Percentiles rank a stretch among this genome's conserved stretches.
Evolutionary conservation across 1,140 invertebrate species (phyloP).

Genomic region (Notospermus geniculatus): DNA sequence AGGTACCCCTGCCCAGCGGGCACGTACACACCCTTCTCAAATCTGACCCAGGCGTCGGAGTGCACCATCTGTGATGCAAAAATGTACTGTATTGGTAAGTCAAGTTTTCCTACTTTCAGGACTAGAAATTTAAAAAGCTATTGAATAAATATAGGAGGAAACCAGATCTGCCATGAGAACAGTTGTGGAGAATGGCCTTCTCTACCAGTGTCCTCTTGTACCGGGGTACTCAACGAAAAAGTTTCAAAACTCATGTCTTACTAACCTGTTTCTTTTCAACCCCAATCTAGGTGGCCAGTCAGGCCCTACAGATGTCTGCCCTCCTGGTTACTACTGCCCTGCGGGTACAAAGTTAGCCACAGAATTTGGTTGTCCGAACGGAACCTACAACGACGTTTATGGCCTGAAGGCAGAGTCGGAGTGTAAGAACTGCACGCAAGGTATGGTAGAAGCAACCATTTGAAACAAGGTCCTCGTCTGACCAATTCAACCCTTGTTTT

Average conservation of each 20-base stretch:
- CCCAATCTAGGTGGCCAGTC: constrained; percentile 30
- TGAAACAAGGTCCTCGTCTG: not conserved
- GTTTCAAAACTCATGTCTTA: no score
- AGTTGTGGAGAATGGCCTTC: no score
- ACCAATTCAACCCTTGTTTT: no score
- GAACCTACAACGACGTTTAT: constrained; percentile 42
- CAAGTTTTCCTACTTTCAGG: no score
- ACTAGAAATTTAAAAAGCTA: no score
- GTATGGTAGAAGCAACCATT: constrained; percentile 17
- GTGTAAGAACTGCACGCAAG: constrained; percentile 45
- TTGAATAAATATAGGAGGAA: no score
- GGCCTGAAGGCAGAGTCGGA: constrained; percentile 27
- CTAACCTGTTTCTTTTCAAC: no score
- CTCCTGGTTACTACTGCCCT: constrained; percentile 47
- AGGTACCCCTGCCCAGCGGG: constrained; percentile 47
- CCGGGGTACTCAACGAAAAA: no score
- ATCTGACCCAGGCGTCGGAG: constrained; percentile 35
- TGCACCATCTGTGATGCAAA: constrained; percentile 39
- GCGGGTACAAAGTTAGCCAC: constrained; percentile 30
- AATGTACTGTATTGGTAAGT: constrained; percentile 47
- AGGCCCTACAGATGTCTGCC: constrained; percentile 31
- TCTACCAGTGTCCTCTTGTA: no score
- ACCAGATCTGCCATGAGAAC: no score
- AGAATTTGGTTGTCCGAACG: constrained; percentile 46
- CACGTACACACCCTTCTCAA: constrained; percentile 35